Evolutionary conservation across 64 coral and sea anemone genomes (phyloP), one percentile per base, ranked within the genome.

Genomic region (Dendronephthya gigantea): DNA sequence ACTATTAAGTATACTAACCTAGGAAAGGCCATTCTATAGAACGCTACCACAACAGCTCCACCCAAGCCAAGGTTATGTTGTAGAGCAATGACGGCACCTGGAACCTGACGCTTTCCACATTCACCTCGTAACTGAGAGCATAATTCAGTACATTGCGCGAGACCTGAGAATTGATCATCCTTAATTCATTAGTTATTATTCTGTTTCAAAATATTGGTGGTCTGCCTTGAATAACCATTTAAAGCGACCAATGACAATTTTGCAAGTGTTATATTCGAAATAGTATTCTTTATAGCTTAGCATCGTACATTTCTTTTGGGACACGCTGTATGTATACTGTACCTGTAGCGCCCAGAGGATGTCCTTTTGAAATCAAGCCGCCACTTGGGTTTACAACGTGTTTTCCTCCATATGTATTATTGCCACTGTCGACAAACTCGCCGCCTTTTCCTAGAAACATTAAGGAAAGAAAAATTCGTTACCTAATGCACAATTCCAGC

Each of bases 301-400:
- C n/a, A n/a, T n/a, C n/a, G n/a, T n/a, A n/a, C n/a, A n/a, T n/a
- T n/a, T n/a, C n/a, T n/a, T n/a, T n/a, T n/a, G 47, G 68, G 27
- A 31, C 49, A 5, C 47, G 16, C 2, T 4, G 30, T 0, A 14
- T 68, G n/a, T 68, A 33, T 66, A 68, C 29, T 31, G 79, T 83
- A 97, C 94, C 94, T 90, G 94, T 97, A 58, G 94, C 91, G 25
- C 94, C 94, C 12, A 97, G 87, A 65, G 94, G 94, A 82, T 97
- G 94, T 39, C 94, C 94, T 87, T 97, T 97, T 14, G 94, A 97
- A 86, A 97, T 97, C 49, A 97, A 75, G 37, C 94, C 94, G 51
- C 94, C 94, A 32, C 94, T 97, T 48, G 94, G 94, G 59, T 97
- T 97, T 31, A 97, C 65, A 27, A 97, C 94, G 65, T 90, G 93